phyloP scores from a whole-genome alignment of 2,888 invertebrate genomes.

The Platycnemis pennipes region DNA sequence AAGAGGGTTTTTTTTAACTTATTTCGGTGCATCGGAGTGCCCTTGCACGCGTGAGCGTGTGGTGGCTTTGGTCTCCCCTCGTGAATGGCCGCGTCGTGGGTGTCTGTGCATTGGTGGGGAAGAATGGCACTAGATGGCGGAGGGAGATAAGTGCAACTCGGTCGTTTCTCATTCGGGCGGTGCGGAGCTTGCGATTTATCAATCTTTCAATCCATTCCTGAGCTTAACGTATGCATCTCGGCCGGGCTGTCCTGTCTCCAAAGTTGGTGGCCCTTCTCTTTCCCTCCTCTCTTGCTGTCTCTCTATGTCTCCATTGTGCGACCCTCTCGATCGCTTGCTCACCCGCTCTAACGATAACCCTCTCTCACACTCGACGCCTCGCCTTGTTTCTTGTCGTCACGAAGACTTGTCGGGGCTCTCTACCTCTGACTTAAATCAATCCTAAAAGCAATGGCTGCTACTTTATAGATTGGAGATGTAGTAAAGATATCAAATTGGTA shows the following conservation, averaged over 20 bases:
- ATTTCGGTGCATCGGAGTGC: background rate
- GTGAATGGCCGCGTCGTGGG: background rate
- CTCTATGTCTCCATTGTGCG: background rate
- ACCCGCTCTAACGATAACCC: background rate
- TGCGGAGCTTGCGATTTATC: slow-evolving; percentile 32
- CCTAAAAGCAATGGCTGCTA: background rate
- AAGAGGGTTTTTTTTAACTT: slow-evolving; percentile 25
- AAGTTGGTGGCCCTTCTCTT: background rate
- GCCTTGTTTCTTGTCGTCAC: background rate
- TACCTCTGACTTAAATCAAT: background rate
- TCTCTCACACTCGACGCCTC: background rate
- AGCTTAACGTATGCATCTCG: background rate
- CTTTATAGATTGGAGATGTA: background rate
- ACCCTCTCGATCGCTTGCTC: too few species aligned
- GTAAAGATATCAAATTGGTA: background rate
- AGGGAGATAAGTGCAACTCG: background rate
- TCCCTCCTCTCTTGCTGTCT: background rate
- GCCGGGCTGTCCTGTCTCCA: background rate
- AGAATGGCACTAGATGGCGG: background rate
- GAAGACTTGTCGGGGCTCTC: background rate
- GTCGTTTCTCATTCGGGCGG: background rate
- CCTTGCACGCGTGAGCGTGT: background rate
- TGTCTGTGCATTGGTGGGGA: slow-evolving; percentile 10
- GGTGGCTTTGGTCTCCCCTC: background rate
- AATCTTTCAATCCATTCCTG: slow-evolving; percentile 41